Percentiles rank a stretch among this genome's conserved stretches.
phyloP scores from a whole-genome alignment of 2,797 vertebrate genomes.

The Zenarchopterus dispar region DNA sequence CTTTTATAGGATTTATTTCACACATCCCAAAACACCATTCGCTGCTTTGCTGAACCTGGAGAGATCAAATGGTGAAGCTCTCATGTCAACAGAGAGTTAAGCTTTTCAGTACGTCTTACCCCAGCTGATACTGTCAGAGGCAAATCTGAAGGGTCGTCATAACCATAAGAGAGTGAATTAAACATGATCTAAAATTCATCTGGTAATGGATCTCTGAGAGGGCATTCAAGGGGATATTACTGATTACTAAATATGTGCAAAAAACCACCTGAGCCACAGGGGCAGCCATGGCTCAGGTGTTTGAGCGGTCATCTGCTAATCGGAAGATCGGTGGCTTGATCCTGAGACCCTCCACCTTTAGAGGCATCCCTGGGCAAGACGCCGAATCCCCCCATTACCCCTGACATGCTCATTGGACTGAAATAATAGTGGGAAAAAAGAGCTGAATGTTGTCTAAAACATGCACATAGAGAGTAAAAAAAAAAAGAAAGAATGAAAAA shows the following conservation, averaged over 20 bases:
- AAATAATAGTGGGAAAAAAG: no score
- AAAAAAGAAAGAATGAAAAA: no score
- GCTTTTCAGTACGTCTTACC: constrained; percentile 62
- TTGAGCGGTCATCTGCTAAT: not conserved
- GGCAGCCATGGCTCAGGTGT: not conserved
- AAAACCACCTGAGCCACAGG: no score
- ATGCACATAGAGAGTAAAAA: no score
- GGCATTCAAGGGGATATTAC: constrained; percentile 37
- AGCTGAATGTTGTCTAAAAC: no score
- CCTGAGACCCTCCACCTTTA: no score
- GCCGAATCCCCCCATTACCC: no score
- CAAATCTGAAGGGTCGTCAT: constrained; percentile 57
- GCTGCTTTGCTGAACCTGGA: constrained; percentile 61
- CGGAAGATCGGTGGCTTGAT: no score
- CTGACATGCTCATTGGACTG: no score
- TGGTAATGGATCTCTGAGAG: constrained; percentile 34
- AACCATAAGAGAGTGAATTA: constrained; percentile 36
- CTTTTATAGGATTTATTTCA: constrained; percentile 78
- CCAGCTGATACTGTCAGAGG: constrained; percentile 48
- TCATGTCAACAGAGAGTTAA: constrained; percentile 53
- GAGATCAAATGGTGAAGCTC: constrained; percentile 56
- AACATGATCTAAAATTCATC: constrained; percentile 51
- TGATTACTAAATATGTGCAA: not conserved
- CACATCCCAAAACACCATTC: constrained; percentile 69
- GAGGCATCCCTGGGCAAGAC: no score